Evolutionary conservation across 1,140 invertebrate species (phyloP), one percentile per base, ranked within the genome.

Genomic region (Carposina sasakii): DNA sequence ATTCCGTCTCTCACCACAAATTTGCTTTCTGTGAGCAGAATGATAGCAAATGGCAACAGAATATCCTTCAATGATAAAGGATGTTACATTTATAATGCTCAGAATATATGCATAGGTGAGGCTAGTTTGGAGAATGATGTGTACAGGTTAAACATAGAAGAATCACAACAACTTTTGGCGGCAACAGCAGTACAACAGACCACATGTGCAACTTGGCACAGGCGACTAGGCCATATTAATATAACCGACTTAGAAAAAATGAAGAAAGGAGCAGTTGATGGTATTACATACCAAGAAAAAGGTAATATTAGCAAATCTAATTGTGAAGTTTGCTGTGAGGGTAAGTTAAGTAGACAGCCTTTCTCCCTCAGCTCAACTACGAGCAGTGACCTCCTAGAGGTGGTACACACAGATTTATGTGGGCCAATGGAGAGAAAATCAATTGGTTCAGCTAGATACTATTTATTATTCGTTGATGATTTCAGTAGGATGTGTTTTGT

Each of bases 271-370:
- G 21, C 22, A 23, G 56, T 54, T 6, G 26, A 55, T 19, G 56
- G 59, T 26, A 13, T 62, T 2, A 15, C 6, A 16, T 57, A 22
- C 45, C 19, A 24, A 15, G 46, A 30, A 3, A 48, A 21, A 20
- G 9, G 17, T 19, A 24, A 30, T 2, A 36, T 34, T 1, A 23
- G 21, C 13, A 55, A 36, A 43, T 21, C 40, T 33, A 37, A 22
- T 6, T 64, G 60, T 54, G 39, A 43, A 26, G 48, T 57, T n/a
- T 68, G 57, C 44, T 55, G 52, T 54, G 54, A 66, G 42, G 65
- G 60, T 17, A 65, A 68, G 44, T 63, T 60, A 34, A 15, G 42
- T 9, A 26, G 56, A 21, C 37, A 52, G 16, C 54, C 60, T 2
- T 65, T 68, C 42, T 31, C 17, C 3, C 33, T 15, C 37, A 54